Conservation (phyloP, 2,888 invertebrate species). For the Eristalinus aeneus region DNA sequence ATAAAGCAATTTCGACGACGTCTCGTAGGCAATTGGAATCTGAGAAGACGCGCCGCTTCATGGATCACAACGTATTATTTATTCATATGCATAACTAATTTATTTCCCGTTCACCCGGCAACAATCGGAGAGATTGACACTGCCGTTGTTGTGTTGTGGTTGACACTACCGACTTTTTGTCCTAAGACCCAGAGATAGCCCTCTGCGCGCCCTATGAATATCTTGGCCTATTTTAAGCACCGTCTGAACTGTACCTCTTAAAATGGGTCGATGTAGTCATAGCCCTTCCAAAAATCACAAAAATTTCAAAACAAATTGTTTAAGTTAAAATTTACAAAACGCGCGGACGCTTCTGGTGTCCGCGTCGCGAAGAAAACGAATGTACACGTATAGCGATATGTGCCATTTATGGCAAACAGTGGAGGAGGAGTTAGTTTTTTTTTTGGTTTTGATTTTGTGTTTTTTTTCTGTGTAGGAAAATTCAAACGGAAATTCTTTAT, state of each 20-base stretch:
- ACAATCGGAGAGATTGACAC: conserved; percentile 25
- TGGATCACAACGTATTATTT: conserved; percentile 64
- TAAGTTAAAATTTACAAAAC: not conserved
- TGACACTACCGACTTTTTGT: conserved; percentile 14
- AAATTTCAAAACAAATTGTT: conserved; percentile 18
- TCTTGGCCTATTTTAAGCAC: conserved; percentile 67
- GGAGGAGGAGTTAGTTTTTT: not conserved
- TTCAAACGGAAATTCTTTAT: not conserved
- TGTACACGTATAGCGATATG: conserved; percentile 38
- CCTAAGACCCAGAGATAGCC: conserved; percentile 14
- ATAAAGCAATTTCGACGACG: conserved; percentile 36
- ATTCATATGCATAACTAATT: conserved; percentile 69
- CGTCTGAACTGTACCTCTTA: conserved; percentile 12
- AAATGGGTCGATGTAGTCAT: conserved; percentile 68
- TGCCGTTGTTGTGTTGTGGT: conserved; percentile 42
- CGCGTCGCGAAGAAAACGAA: conserved; percentile 18
- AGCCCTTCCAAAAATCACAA: conserved; percentile 40
- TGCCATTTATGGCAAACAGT: conserved; percentile 61
- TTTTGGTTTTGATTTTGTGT: not conserved
- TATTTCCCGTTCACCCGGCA: conserved; percentile 17
- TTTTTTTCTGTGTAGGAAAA: not conserved
- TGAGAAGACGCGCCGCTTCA: conserved; percentile 30
- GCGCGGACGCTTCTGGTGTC: not conserved
- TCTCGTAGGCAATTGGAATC: conserved; percentile 40
- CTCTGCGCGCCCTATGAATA: conserved; percentile 52